These are phyloP conservation scores for Centropus bengalensis DNA, from an alignment of 2,113 vertebrate species.

Conservation along the genomic window DNA sequence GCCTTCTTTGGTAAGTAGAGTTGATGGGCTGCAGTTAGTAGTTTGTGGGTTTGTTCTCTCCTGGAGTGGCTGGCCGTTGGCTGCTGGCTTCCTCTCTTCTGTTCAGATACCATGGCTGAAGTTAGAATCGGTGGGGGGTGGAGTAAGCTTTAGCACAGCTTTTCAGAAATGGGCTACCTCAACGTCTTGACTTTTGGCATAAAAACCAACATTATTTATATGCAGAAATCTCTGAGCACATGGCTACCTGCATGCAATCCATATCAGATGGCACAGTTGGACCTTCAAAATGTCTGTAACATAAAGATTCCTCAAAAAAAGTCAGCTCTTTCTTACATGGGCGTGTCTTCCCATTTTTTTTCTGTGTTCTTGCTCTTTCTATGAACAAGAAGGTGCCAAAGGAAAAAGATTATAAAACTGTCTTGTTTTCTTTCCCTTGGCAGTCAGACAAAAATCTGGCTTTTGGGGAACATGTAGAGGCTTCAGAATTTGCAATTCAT, in stretches of 20 bases:
- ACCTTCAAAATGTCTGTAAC: neutral
- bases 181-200: neutral
- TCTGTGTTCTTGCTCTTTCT: neutral
- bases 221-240: neutral
- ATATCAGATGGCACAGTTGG: neutral
- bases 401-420: neutral
- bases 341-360: neutral
- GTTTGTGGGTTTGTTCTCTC: neutral
- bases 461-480: neutral
- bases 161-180: neutral
- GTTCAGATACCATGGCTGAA: neutral
- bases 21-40: neutral
- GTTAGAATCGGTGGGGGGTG: neutral
- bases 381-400: neutral
- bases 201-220: neutral
- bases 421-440: neutral
- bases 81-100: neutral
- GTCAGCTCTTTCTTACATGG: neutral
- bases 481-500: neutral
- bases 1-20: conserved; percentile 76
- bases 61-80: neutral
- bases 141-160: neutral
- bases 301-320: neutral
- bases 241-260: neutral
- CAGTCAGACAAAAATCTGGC: neutral